A percentile compares a stretch with the other conserved stretches of the same genome.
Evolutionary conservation across 2,113 vertebrate genomes (phyloP).

Genomic region (Barbus barbus): DNA sequence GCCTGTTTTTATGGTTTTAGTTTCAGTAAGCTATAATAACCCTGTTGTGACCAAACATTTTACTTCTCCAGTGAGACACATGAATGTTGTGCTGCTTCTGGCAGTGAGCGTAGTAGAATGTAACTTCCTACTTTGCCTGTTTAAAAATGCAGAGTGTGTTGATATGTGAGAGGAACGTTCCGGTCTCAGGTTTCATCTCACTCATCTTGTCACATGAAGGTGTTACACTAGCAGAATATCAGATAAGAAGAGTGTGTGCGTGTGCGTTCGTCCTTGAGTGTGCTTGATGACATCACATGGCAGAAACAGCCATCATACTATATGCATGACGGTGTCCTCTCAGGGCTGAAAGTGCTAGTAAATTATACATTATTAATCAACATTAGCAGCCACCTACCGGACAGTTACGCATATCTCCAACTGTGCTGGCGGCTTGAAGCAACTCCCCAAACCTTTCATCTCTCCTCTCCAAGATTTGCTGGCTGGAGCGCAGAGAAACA

Average conservation of each 20-base stretch:
- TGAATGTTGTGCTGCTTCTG: background rate
- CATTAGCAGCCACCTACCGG: conserved; percentile 80
- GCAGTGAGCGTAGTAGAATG: background rate
- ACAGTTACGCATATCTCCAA: conserved; percentile 92
- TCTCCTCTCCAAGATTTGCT: conserved; percentile 85
- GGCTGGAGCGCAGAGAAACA: conserved; percentile 71
- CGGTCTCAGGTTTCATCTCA: conserved; percentile 2
- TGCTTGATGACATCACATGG: background rate
- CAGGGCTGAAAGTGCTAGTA: background rate
- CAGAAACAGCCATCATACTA: background rate
- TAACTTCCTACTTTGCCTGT: conserved; percentile 2
- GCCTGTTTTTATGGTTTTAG: background rate
- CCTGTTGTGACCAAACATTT: background rate
- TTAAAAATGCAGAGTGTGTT: conserved; percentile 52
- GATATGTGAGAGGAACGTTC: conserved; percentile 32
- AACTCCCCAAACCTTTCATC: conserved; percentile 89
- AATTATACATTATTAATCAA: background rate
- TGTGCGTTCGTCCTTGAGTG: background rate
- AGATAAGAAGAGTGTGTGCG: background rate
- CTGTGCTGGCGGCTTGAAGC: conserved; percentile 88
- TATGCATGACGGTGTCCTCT: background rate
- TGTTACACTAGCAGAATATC: background rate
- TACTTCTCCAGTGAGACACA: background rate
- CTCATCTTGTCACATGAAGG: conserved; percentile 3
- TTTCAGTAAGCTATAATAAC: background rate